These are phyloP conservation scores for Zonotrichia leucophrys DNA, from an alignment of 2,113 vertebrate genomes.

Conservation along the genomic window DNA sequence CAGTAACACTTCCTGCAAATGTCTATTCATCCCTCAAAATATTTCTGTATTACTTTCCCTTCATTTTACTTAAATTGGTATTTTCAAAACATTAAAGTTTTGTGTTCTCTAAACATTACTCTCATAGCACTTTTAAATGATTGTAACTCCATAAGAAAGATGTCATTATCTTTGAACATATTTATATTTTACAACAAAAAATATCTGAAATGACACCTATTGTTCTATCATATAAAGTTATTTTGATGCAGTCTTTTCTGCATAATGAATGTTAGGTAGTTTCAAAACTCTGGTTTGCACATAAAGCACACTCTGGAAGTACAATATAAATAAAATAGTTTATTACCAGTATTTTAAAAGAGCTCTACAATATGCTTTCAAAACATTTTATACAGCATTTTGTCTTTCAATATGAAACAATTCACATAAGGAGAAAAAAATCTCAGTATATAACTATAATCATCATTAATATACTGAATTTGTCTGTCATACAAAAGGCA, in stretches of 20 bases:
- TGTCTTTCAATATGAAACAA: conserved; percentile 74
- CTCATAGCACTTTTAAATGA: background rate
- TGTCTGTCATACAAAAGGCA: conserved; percentile 26
- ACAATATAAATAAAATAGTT: conserved; percentile 66
- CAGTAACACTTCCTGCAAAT: background rate
- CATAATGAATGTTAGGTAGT: background rate
- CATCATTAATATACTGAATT: conserved; percentile 21
- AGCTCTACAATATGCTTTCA: conserved; percentile 64
- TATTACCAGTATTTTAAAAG: conserved; percentile 68
- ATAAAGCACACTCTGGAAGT: conserved; percentile 17
- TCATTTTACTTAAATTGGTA: background rate
- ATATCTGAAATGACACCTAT: background rate
- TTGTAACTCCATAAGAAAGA: background rate
- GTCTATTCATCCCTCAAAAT: background rate
- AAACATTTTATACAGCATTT: conserved; percentile 62
- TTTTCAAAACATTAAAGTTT: background rate
- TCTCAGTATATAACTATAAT: background rate
- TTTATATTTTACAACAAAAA: conserved; percentile 32
- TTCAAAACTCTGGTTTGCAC: background rate
- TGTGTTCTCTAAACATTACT: background rate
- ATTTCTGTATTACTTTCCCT: background rate
- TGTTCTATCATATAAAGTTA: conserved; percentile 23
- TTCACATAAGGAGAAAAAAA: conserved; percentile 20
- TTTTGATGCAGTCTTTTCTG: background rate
- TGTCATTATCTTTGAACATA: conserved; percentile 22